Conservation (phyloP, 2,888 invertebrate genomes). For the Aplocera efformata region DNA sequence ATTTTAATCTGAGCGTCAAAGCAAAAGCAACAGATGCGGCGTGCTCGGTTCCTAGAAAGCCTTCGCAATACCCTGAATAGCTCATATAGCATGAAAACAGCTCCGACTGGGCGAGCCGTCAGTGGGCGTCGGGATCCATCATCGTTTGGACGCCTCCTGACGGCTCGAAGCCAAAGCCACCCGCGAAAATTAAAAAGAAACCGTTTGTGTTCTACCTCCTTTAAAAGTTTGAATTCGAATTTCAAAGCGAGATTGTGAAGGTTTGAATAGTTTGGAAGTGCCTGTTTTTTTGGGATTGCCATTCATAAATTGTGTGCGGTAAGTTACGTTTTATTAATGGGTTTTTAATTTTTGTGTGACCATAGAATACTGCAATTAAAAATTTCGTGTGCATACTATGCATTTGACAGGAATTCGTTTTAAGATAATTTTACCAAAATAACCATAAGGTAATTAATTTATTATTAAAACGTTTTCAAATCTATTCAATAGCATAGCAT, state of each 20-base stretch:
- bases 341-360: too few relatives aligned
- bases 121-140: slow-evolving; percentile 56
- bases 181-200: slow-evolving; percentile 43
- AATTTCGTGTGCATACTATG: too few relatives aligned
- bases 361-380: too few relatives aligned
- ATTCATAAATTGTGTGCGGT: too few relatives aligned
- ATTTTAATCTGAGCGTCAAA: slow-evolving; percentile 33
- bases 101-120: slow-evolving; percentile 37
- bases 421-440: too few relatives aligned
- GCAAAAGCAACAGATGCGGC: slow-evolving; percentile 45
- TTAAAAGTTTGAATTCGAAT: slow-evolving; percentile 2
- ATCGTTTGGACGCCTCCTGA: slow-evolving; percentile 48
- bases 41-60: slow-evolving; percentile 20
- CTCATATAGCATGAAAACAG: background rate
- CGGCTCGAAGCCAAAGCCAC: slow-evolving; percentile 16
- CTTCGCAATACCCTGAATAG: slow-evolving; percentile 5
- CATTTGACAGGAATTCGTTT: too few relatives aligned
- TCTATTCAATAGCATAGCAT: too few relatives aligned
- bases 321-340: too few relatives aligned
- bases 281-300: background rate
- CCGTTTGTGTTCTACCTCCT: slow-evolving; percentile 4
- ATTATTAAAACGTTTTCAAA: too few relatives aligned
- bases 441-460: too few relatives aligned
- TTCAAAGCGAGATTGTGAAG: slow-evolving; percentile 12
- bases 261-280: background rate